phyloP scores from a whole-genome alignment of 2,888 invertebrate genomes.

The Cryptus viduatorius region DNA sequence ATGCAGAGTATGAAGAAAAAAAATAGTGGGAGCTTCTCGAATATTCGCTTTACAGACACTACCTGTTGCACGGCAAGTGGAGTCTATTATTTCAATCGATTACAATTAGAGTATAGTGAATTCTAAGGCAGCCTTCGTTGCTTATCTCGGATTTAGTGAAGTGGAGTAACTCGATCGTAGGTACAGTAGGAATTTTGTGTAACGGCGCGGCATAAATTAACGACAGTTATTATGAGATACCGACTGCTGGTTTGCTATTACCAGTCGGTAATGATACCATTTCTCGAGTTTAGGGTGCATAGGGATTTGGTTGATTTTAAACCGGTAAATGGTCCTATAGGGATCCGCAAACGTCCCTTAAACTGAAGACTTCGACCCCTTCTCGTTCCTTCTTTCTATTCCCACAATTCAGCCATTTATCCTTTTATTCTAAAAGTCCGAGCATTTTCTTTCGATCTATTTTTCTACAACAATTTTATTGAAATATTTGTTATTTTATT shows the following conservation, averaged over 20 bases:
- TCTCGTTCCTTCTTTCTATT: too few species aligned
- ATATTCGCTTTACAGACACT: slow-evolving; percentile 11
- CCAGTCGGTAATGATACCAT: not conserved
- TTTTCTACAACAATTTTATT: too few species aligned
- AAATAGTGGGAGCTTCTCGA: not conserved
- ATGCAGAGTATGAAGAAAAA: not conserved
- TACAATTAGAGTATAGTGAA: slow-evolving; percentile 21
- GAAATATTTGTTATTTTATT: too few species aligned
- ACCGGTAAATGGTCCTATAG: not conserved
- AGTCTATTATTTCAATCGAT: slow-evolving; percentile 28
- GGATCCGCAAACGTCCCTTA: not conserved
- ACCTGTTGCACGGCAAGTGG: slow-evolving; percentile 24
- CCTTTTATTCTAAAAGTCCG: too few species aligned
- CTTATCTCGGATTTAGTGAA: not conserved
- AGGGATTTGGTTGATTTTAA: not conserved
- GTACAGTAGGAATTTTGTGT: not conserved
- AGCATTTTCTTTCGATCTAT: too few species aligned
- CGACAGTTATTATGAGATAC: not conserved
- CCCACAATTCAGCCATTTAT: too few species aligned
- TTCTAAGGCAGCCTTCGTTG: not conserved
- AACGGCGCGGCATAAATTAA: not conserved
- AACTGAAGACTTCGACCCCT: not conserved
- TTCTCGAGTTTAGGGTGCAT: not conserved
- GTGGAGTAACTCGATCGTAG: not conserved
- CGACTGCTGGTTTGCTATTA: not conserved